Evolutionary conservation across 2,888 invertebrate genomes (phyloP), one percentile per base, ranked within the genome.

Genomic region (Tromatobia lineatoria): DNA sequence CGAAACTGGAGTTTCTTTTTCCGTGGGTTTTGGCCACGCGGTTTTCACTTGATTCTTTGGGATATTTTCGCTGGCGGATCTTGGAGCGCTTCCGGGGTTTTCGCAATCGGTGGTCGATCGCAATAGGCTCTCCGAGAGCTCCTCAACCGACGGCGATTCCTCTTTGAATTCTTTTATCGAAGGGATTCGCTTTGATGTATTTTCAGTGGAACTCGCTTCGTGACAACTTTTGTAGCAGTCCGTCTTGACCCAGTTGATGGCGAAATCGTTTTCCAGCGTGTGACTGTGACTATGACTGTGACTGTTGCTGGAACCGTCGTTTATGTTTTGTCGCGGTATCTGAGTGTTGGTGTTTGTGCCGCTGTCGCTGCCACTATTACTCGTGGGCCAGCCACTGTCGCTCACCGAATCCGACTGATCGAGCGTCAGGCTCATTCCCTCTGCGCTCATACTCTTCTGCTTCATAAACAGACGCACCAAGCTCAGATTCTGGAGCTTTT

Each of bases 401-500:
- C 95, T 95, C 0, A 94, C 96, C 1, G 97, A 97, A 69, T 92
- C 93, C 59, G 97, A 95, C 87, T 97, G 97, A 92, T 97, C 97
- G 95, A 97, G 96, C 76, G 96, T 96, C 23, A 95, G 94, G 80
- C 96, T 95, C 89, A 96, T 96, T 80, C 96, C 96, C 93, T 97
- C 97, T 77, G 96, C 96, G 87, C 97, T 97, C 94, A 96, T 96
- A 92, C 97, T 97, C 93, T 97, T 97, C 92, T 98, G 98, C 93
- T 98, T 98, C 95, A 98, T 98, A 92, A 98, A 98, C 87, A 98
- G 94, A 93, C 97, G 97, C 59, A 98, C 97, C 91, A 98, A 95
- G 94, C 96, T 98, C 93, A 98, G 96, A 88, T 97, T 96, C 90
- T 96, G 96, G 86, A 96, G 96, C 88, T 96, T 93, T 61, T 93